A percentile compares a stretch with the other conserved stretches of the same genome.
phyloP scores from a whole-genome alignment of 2,113 vertebrate species.

The Platysteira castanea region DNA sequence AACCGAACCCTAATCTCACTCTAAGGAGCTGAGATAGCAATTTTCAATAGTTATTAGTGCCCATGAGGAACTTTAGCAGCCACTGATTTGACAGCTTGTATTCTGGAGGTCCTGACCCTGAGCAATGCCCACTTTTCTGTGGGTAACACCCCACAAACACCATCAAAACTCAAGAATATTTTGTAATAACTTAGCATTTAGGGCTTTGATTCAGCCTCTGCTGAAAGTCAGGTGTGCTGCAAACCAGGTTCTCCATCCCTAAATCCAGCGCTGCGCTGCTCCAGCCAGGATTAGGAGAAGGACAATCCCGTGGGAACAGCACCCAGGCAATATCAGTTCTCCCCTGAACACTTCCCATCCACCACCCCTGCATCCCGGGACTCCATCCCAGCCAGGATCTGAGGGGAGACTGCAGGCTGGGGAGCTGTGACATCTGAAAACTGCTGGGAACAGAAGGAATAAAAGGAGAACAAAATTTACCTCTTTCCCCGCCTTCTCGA shows the following conservation, averaged over 20 bases:
- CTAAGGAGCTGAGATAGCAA: background rate
- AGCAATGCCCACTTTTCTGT: background rate
- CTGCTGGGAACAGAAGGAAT: fast-evolving
- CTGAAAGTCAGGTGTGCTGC: background rate
- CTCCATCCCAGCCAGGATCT: background rate
- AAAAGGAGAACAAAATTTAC: constrained; percentile 49
- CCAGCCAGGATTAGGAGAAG: background rate
- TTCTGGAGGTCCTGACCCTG: background rate
- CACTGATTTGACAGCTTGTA: background rate
- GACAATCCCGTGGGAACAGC: background rate
- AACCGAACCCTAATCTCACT: background rate
- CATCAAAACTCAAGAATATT: background rate
- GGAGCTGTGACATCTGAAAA: background rate
- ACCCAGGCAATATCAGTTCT: background rate
- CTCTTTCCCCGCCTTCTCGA: constrained; percentile 82
- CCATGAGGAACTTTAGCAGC: background rate
- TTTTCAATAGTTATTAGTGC: background rate
- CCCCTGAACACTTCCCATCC: background rate
- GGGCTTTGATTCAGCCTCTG: background rate
- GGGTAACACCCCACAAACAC: background rate
- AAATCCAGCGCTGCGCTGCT: background rate
- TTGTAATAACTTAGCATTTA: background rate
- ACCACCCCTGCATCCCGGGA: background rate
- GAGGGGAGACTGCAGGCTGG: background rate
- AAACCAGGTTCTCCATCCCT: background rate